A percentile compares a stretch with the other conserved stretches of the same genome.
These are phyloP conservation scores for Chelon auratus DNA, from an alignment of 2,797 vertebrate genomes.

Conservation along the genomic window DNA sequence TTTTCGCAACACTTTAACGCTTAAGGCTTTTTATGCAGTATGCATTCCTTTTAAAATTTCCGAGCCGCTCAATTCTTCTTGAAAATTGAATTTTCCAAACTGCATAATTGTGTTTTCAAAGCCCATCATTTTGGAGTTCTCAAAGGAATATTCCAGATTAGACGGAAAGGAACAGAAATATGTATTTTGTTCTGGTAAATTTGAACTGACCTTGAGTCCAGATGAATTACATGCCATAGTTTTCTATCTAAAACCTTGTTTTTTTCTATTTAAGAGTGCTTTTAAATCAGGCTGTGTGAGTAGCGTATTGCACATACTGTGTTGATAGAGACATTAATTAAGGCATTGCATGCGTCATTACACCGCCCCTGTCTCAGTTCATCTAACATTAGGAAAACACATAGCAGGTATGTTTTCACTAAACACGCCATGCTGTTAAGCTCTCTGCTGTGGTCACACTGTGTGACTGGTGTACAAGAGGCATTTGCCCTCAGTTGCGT, in stretches of 20 bases:
- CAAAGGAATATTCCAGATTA: background rate
- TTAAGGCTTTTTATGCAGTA: background rate
- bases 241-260: too few species aligned
- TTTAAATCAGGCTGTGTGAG: background rate
- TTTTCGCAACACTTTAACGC: background rate
- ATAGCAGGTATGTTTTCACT: background rate
- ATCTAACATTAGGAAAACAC: too few species aligned
- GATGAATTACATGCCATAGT: background rate
- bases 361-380: too few species aligned
- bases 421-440: background rate
- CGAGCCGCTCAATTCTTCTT: background rate
- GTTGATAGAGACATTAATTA: too few species aligned
- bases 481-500: conserved; percentile 1
- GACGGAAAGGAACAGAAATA: conserved; percentile 8
- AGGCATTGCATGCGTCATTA: too few species aligned
- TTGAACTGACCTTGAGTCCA: conserved; percentile 20
- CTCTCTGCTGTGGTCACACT: background rate
- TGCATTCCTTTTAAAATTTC: conserved; percentile 11
- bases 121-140: conserved; percentile 6
- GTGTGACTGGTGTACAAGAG: background rate
- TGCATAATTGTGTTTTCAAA: conserved; percentile 15
- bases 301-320: too few species aligned
- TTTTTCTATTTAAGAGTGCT: background rate
- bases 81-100: conserved; percentile 33
- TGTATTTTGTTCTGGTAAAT: background rate